Percentiles rank a stretch among this genome's conserved stretches.
Conservation (phyloP, 2,797 vertebrate genomes). For the Microcaecilia unicolor region DNA sequence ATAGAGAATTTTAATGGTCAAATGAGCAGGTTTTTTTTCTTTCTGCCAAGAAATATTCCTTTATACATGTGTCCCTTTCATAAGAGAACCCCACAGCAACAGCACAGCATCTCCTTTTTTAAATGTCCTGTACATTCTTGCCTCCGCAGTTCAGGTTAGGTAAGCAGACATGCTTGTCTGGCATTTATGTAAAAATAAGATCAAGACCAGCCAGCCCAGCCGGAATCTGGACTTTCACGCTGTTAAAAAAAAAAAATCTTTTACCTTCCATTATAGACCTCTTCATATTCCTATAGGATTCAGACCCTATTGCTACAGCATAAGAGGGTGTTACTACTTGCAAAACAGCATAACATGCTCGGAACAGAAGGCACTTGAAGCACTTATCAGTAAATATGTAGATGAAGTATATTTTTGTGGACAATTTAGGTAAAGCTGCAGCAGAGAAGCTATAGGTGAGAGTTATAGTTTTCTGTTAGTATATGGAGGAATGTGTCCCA, state of each 20-base stretch:
- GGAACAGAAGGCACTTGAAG: conserved; percentile 29
- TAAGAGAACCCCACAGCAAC: conserved; percentile 19
- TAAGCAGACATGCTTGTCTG: conserved; percentile 43
- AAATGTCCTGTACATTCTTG: conserved; percentile 27
- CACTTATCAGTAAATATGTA: conserved; percentile 39
- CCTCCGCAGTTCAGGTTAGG: conserved; percentile 34
- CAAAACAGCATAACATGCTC: not conserved
- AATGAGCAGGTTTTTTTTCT: too few species aligned
- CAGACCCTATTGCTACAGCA: conserved; percentile 22
- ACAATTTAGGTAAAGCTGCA: conserved; percentile 26
- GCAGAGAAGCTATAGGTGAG: conserved; percentile 40
- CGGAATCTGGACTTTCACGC: conserved; percentile 34
- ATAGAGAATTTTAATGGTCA: too few species aligned
- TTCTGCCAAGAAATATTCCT: conserved; percentile 10
- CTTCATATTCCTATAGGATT: conserved; percentile 29
- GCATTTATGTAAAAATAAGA: conserved; percentile 57
- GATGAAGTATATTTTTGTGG: conserved; percentile 35
- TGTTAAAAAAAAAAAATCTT: conserved; percentile 11
- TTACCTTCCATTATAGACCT: conserved; percentile 23
- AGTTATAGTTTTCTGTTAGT: too few species aligned
- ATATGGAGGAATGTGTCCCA: too few species aligned
- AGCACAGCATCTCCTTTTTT: conserved; percentile 23
- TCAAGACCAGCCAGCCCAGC: conserved; percentile 36
- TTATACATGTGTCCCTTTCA: conserved; percentile 29
- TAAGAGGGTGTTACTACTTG: conserved; percentile 18